Conservation (phyloP, 2,797 vertebrate genomes). For the Sebastes matsubarae region DNA sequence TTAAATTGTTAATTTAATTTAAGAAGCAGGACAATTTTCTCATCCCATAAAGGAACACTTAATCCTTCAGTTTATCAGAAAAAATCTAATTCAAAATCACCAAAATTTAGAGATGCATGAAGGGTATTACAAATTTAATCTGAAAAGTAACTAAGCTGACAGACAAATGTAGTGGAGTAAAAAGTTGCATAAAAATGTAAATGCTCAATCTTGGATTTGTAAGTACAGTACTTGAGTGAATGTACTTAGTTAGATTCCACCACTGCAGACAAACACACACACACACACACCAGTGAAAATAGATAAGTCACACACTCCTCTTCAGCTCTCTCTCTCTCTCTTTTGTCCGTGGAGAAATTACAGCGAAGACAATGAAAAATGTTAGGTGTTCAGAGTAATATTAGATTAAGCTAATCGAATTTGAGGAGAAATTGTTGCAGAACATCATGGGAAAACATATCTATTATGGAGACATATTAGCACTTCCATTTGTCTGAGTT, state of each 20-base stretch:
- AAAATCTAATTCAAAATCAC: background rate
- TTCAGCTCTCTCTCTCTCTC: slow-evolving; percentile 14
- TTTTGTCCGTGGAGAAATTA: slow-evolving; percentile 65
- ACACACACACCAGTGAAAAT: slow-evolving; percentile 33
- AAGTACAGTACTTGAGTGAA: background rate
- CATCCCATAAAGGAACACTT: background rate
- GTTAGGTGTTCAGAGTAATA: slow-evolving; percentile 74
- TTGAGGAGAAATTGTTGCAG: slow-evolving; percentile 71
- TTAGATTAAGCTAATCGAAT: slow-evolving; percentile 79
- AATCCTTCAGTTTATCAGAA: background rate
- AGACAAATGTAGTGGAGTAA: background rate
- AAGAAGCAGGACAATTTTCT: background rate
- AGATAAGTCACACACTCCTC: slow-evolving; percentile 13
- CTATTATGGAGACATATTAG: slow-evolving; percentile 76
- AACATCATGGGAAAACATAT: slow-evolving; percentile 77
- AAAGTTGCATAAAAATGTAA: background rate
- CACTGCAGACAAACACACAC: background rate
- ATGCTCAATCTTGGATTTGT: background rate
- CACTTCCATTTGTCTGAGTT: slow-evolving; percentile 62
- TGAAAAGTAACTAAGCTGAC: background rate
- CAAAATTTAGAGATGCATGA: background rate
- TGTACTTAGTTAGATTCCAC: background rate
- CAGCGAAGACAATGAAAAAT: slow-evolving; percentile 78
- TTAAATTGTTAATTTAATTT: background rate
- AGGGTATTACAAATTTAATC: background rate